These are phyloP conservation scores for Luperina testacea DNA, from an alignment of 2,888 invertebrate species.

Conservation along the genomic window DNA sequence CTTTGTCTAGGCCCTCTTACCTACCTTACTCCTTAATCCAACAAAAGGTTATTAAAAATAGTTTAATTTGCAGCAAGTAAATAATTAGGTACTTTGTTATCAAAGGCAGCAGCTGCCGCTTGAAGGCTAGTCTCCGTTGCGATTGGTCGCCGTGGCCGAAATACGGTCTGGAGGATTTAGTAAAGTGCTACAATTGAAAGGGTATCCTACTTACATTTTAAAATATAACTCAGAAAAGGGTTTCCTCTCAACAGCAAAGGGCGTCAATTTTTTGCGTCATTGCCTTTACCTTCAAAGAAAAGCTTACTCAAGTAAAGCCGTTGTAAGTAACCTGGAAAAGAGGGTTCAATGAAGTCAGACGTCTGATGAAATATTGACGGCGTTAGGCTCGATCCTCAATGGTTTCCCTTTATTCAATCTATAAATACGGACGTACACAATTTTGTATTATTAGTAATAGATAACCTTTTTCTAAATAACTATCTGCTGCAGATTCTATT, in stretches of 20 bases:
- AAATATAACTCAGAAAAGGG: background rate
- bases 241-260: background rate
- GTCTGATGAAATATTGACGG: conserved; percentile 35
- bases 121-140: too few species aligned
- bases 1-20: background rate
- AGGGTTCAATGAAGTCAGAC: conserved; percentile 47
- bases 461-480: conserved; percentile 26
- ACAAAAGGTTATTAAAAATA: too few species aligned
- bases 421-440: conserved; percentile 7
- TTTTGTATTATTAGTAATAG: background rate
- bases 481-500: conserved; percentile 23
- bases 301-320: conserved; percentile 36
- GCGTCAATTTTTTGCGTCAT: conserved; percentile 32
- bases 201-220: background rate
- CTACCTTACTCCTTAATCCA: background rate
- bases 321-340: conserved; percentile 46
- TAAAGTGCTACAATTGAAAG: background rate
- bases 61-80: background rate
- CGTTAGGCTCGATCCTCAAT: background rate
- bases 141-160: too few species aligned
- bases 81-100: background rate
- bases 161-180: too few species aligned
- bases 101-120: background rate
- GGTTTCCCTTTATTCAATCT: conserved; percentile 5
- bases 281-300: conserved; percentile 27